Percentiles rank a stretch among this genome's conserved stretches.
Evolutionary conservation across 2,888 invertebrate species (phyloP).

Genomic region (Caenorhabditis afra): DNA sequence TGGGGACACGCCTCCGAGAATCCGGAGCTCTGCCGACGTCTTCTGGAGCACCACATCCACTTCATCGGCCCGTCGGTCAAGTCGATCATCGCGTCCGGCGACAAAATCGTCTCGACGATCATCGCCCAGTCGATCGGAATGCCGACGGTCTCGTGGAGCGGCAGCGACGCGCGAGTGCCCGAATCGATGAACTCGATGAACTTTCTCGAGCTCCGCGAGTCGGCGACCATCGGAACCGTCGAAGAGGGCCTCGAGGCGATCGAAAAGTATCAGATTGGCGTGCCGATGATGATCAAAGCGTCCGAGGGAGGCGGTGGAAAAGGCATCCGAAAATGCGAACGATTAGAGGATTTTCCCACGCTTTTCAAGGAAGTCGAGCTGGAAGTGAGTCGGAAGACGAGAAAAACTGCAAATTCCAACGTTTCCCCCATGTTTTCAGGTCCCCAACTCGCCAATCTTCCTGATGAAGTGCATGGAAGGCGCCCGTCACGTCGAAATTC

Average conservation of each 20-base stretch:
- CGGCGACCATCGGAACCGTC: slow-evolving; percentile 23
- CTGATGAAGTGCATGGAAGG: slow-evolving; percentile 97
- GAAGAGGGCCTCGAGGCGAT: slow-evolving; percentile 45
- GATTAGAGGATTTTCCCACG: slow-evolving; percentile 90
- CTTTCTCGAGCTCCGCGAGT: slow-evolving; percentile 20
- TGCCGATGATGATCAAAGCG: slow-evolving; percentile 97
- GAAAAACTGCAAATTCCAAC: not conserved
- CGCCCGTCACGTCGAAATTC: slow-evolving; percentile 97
- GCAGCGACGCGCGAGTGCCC: slow-evolving; percentile 82
- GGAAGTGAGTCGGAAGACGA: slow-evolving; percentile 83
- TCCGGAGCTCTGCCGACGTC: slow-evolving; percentile 94
- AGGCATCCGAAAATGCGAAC: slow-evolving; percentile 96
- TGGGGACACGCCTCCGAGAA: slow-evolving; percentile 99
- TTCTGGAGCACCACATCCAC: slow-evolving; percentile 91
- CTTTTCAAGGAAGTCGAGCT: slow-evolving; percentile 88
- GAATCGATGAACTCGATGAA: slow-evolving; percentile 26
- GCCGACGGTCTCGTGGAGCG: slow-evolving; percentile 98
- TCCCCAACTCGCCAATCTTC: slow-evolving; percentile 98
- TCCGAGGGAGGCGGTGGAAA: slow-evolving; percentile 99
- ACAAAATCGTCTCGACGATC: slow-evolving; percentile 98
- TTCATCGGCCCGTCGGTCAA: slow-evolving; percentile 92
- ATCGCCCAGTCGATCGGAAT: slow-evolving; percentile 94
- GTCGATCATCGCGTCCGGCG: slow-evolving; percentile 99
- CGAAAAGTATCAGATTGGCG: slow-evolving; percentile 89
- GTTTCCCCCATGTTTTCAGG: slow-evolving; percentile 80